Base-by-base conservation (phyloP, 2,888 invertebrate genomes). In the Xanthia icteritia region DNA sequence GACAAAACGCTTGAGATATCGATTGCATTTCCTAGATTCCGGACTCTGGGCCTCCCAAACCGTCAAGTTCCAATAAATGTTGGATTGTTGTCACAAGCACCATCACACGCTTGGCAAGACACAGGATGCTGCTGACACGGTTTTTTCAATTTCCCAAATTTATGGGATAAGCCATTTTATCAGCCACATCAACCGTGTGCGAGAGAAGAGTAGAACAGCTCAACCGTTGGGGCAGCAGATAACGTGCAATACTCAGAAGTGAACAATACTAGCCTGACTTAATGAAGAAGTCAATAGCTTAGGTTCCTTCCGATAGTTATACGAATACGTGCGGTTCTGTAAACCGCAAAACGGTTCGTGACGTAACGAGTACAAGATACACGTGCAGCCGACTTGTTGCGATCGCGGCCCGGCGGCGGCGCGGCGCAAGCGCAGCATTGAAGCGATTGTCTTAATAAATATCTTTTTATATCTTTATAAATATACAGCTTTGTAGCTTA, bases 361-460 rank as follows among this genome's bases (percentile, higher is more conserved):
- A 81, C 81, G 85, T 85, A 65, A 85, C 36, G 36, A 68, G 68
- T 20, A 58, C 31, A 36, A 54, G 66, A 66, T 70, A 73, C 81
- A 85, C 85, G 85, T 82, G 85, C 45, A 56, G 48, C 17, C 3
- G 45, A 67, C 51, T 63, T 45, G 36, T 17, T 36, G 54, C 36
- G 54, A 8, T 8, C 45, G 20, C 15, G 56, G 13, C 1, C 5
- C 6, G 1, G 42, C 42, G 42, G 11, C 42, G 42, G 31, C 31
- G 31, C 27, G 66, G 42, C 39, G 45, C 70, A 76, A 65, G 82
- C 45, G 54, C 39, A 31, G n/a, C 20, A 20, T n/a, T 31, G 54
- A 13, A 54, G 79, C 82, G 76, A 51, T 66, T 66, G 20, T 0
- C 6, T 17, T 9, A 5, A 8, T 23, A 8, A 45, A 27, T 17